phyloP scores from a whole-genome alignment of 35 echinoderm and acorn worm species.

The Diadema setosum region DNA sequence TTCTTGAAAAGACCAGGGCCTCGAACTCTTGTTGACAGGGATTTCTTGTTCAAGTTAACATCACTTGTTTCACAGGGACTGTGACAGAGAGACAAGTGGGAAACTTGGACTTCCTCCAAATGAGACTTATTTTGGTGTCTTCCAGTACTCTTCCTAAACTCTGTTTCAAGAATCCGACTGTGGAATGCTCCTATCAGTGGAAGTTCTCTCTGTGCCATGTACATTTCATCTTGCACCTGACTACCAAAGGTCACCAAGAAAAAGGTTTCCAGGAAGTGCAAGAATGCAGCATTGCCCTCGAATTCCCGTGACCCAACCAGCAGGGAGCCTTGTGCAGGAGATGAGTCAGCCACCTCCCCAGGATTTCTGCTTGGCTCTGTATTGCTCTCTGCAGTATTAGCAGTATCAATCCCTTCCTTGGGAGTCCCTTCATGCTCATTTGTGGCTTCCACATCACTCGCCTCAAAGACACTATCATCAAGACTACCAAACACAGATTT shows the following conservation, averaged over 20 bases:
- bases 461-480: constrained; percentile 38
- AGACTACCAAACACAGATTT: constrained; percentile 41
- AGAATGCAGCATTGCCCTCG: constrained; percentile 56
- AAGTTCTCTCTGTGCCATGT: neutral
- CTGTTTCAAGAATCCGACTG: constrained; percentile 22
- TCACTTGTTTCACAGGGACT: too few relatives aligned
- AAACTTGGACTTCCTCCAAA: neutral
- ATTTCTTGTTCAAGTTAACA: neutral
- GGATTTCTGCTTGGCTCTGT: neutral
- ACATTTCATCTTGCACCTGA: constrained; percentile 37
- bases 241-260: constrained; percentile 86
- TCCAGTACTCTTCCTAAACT: constrained; percentile 16
- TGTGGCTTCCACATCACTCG: neutral
- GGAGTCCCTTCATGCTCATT: neutral
- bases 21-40: neutral
- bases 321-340: neutral
- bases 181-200: constrained; percentile 44
- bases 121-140: neutral
- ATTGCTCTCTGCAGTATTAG: neutral
- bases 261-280: constrained; percentile 95
- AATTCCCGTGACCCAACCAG: constrained; percentile 77
- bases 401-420: neutral
- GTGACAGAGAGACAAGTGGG: neutral
- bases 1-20: neutral
- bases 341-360: neutral